Percentiles rank a stretch among this genome's conserved stretches.
phyloP scores from a whole-genome alignment of 1,140 invertebrate species.

The Dinoponera quadriceps region DNA sequence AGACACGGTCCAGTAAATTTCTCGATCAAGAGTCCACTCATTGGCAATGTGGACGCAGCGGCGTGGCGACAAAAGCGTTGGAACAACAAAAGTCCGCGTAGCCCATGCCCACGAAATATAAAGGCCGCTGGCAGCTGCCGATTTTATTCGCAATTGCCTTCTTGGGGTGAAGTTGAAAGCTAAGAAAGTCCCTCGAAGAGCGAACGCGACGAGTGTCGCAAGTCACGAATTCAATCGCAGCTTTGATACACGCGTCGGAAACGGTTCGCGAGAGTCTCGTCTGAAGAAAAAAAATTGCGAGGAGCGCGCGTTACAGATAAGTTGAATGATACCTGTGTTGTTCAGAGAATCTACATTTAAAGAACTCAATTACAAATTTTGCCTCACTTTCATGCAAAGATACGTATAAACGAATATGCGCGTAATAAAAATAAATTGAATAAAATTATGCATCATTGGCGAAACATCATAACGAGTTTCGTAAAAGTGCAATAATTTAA shows the following conservation, averaged over 20 bases:
- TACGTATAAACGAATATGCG: no score
- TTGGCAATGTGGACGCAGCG: slow-evolving; percentile 22
- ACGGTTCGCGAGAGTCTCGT: neutral
- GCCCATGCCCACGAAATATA: slow-evolving; percentile 65
- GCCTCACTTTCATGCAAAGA: no score
- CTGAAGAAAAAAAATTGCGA: neutral
- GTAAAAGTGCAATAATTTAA: no score
- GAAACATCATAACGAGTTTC: no score
- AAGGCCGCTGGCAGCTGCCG: slow-evolving; percentile 69
- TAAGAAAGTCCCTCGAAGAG: slow-evolving; percentile 62
- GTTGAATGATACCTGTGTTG: neutral
- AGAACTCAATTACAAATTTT: neutral
- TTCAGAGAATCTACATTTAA: neutral
- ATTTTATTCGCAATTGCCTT: slow-evolving; percentile 71
- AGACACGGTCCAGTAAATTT: slow-evolving; percentile 24
- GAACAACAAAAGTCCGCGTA: slow-evolving; percentile 70
- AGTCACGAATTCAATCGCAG: slow-evolving; percentile 23
- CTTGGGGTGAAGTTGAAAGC: slow-evolving; percentile 55
- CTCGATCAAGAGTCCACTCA: slow-evolving; percentile 66
- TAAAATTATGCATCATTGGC: no score
- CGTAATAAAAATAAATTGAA: no score
- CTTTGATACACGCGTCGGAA: neutral
- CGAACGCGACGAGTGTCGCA: slow-evolving; percentile 28
- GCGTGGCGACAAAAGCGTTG: slow-evolving; percentile 63
- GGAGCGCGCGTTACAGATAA: neutral